Percentiles rank a stretch among this genome's conserved stretches.
Evolutionary conservation across 2,888 invertebrate species (phyloP).

Genomic region (Acleris sparsana): DNA sequence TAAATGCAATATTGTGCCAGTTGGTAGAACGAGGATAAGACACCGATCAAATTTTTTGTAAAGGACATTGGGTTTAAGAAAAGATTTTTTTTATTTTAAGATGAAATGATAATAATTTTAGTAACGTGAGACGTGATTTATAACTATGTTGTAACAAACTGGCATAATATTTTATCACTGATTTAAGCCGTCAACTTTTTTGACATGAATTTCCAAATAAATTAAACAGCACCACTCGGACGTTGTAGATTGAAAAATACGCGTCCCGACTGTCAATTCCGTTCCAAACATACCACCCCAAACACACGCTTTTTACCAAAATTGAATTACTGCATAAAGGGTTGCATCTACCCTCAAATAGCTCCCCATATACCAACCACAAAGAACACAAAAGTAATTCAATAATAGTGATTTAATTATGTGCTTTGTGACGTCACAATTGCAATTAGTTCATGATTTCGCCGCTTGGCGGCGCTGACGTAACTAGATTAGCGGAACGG

Average conservation of each 20-base stretch:
- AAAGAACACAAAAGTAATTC: constrained; percentile 69
- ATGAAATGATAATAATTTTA: too few species aligned
- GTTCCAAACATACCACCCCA: neutral
- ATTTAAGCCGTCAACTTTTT: too few species aligned
- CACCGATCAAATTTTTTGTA: too few species aligned
- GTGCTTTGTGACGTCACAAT: constrained; percentile 65
- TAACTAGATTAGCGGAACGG: constrained; percentile 23
- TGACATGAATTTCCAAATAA: neutral
- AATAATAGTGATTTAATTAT: constrained; percentile 69
- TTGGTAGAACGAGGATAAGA: neutral
- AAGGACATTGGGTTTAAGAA: too few species aligned
- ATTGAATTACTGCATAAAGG: constrained; percentile 32
- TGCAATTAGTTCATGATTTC: constrained; percentile 56
- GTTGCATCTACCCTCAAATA: constrained; percentile 35
- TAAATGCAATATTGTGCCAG: neutral
- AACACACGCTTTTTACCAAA: constrained; percentile 8
- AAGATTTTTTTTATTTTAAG: too few species aligned
- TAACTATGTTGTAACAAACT: too few species aligned
- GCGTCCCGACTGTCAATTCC: neutral
- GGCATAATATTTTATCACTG: too few species aligned
- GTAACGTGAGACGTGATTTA: too few species aligned
- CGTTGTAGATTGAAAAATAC: neutral
- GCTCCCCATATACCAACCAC: constrained; percentile 47
- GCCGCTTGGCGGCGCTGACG: constrained; percentile 38
- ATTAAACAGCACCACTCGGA: neutral